phyloP scores from a whole-genome alignment of 2,113 vertebrate genomes.

The Copsychus sechellarum region DNA sequence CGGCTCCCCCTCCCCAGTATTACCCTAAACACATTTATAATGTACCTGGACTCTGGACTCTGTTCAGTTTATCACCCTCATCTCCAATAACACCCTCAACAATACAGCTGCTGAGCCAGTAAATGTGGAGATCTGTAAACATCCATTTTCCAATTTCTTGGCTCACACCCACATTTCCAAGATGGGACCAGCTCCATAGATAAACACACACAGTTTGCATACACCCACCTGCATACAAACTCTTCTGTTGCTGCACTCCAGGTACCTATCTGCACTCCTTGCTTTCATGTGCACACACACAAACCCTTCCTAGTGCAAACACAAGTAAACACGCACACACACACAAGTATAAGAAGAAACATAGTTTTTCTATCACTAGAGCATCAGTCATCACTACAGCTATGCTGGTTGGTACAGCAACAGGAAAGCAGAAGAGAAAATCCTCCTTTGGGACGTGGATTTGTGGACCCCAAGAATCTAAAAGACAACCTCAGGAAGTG shows the following conservation, averaged over 20 bases:
- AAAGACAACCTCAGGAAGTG: not conserved
- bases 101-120: not conserved
- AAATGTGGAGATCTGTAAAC: not conserved
- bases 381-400: not conserved
- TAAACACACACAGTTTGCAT: not conserved
- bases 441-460: not conserved
- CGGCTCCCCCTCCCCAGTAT: not conserved
- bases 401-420: slow-evolving; percentile 16
- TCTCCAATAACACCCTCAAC: not conserved
- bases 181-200: not conserved
- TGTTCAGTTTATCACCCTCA: not conserved
- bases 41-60: not conserved
- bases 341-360: not conserved
- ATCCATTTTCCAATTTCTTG: not conserved
- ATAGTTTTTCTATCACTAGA: not conserved
- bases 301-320: not conserved
- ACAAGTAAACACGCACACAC: not conserved
- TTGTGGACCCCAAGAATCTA: not conserved
- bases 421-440: not conserved
- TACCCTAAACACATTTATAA: not conserved
- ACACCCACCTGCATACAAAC: not conserved
- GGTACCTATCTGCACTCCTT: not conserved
- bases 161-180: not conserved
- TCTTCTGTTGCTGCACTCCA: not conserved
- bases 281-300: not conserved